Evolutionary conservation across 2,888 invertebrate species (phyloP), one percentile per base, ranked within the genome.

Genomic region (Notocelia uddmanniana): DNA sequence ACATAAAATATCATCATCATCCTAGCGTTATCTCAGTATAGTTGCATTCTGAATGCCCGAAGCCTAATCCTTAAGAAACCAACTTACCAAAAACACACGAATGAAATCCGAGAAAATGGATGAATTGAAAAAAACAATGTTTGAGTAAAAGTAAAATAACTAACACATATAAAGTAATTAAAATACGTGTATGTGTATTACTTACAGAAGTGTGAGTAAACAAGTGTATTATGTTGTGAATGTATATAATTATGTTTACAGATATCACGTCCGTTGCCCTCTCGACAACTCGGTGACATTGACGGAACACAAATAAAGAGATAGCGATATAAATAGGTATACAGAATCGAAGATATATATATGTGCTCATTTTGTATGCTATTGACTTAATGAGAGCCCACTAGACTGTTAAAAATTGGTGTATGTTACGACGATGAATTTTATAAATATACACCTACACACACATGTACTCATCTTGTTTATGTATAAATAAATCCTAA

Each of bases 281-380:
- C 87, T 81, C 86, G 80, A 83, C 89, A 89, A 91, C 90, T 92
- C 91, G 87, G 91, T 93, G 93, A 93, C 93, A 93, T 93, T 93
- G 93, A 93, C 86, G 83, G 83, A 87, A 86, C 86, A 89, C 90
- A 92, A 92, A 93, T 89, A 90, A 77, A 85, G 83, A 86, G 92
- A 92, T 93, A 93, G 91, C 83, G 80, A 83, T 81, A 90, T 87
- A 88, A 87, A 88, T 87, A 88, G 80, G 83, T 85, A 86, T 59
- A 45, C 41, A 59, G 45, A 59, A 37, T 41, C 31, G 34, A 34
- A 13, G n/a, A 13, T 66, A 66, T 45, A 26, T 18, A 26, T 37
- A 9, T 45, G 48, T 11, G 19, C 15, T 19, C 15, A 19, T 52
- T 70, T 52, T 72, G 34, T 57, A 55, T 68, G 62, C 62, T 68